These are phyloP conservation scores for Drosophila kuntzei DNA, from an alignment of 2,888 invertebrate species.

Conservation along the genomic window DNA sequence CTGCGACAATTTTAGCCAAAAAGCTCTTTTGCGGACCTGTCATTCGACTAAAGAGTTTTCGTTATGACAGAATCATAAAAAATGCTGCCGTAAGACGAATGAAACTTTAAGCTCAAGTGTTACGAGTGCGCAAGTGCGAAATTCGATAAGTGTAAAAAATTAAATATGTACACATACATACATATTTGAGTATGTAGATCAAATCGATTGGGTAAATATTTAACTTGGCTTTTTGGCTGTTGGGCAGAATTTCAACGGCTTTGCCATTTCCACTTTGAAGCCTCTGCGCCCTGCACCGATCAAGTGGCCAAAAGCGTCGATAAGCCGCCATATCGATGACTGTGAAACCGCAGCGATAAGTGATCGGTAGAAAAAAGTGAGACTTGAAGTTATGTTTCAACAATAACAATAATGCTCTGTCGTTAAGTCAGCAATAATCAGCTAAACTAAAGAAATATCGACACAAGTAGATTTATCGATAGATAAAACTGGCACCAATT, in stretches of 20 bases:
- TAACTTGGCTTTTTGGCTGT: slow-evolving; percentile 36
- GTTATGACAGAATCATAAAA: slow-evolving; percentile 53
- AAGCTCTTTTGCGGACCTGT: slow-evolving; percentile 46
- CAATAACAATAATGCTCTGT: background rate
- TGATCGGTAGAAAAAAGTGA: background rate
- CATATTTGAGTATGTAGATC: slow-evolving; percentile 39
- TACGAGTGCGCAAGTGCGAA: slow-evolving; percentile 54
- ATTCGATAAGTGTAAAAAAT: slow-evolving; percentile 64
- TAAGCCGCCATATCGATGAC: slow-evolving; percentile 21
- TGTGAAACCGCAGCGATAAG: background rate
- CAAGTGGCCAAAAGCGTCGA: slow-evolving; percentile 5
- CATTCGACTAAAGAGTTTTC: slow-evolving; percentile 36
- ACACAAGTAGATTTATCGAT: background rate
- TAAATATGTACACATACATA: slow-evolving; percentile 22
- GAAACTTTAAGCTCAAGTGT: slow-evolving; percentile 54
- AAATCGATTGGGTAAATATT: slow-evolving; percentile 53
- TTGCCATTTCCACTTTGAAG: slow-evolving; percentile 35
- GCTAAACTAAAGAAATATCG: background rate
- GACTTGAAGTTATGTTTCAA: background rate
- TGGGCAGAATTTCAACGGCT: slow-evolving; percentile 35
- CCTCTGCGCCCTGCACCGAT: slow-evolving; percentile 9
- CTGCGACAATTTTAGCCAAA: slow-evolving; percentile 35
- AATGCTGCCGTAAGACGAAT: slow-evolving; percentile 60
- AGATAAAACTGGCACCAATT: background rate
- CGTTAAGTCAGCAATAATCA: background rate